phyloP scores from a whole-genome alignment of 2,797 vertebrate species.

The Sorex maritimensis region DNA sequence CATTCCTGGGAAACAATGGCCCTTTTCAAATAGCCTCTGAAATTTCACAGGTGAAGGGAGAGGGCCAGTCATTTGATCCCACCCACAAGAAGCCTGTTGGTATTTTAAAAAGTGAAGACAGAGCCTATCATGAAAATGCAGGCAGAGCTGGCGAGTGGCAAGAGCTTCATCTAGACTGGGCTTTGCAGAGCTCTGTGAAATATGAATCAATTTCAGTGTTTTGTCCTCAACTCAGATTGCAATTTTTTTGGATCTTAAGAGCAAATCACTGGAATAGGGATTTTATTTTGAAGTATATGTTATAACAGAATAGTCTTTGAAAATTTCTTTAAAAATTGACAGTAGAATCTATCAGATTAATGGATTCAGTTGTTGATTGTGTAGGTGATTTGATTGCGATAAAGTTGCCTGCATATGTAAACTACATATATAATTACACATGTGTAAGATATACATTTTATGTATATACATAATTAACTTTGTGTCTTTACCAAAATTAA shows the following conservation, averaged over 20 bases:
- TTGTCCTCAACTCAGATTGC: slow-evolving; percentile 70
- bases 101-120: slow-evolving; percentile 88
- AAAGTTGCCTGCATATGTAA: not conserved
- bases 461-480: not conserved
- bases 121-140: slow-evolving; percentile 86
- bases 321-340: slow-evolving; percentile 25
- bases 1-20: slow-evolving; percentile 98
- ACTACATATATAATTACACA: not conserved
- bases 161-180: slow-evolving; percentile 80
- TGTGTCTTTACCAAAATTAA: slow-evolving; percentile 18
- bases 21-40: slow-evolving; percentile 96
- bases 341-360: slow-evolving; percentile 25
- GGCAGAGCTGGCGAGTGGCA: slow-evolving; percentile 84
- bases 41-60: slow-evolving; percentile 99
- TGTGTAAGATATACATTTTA: not conserved
- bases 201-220: slow-evolving; percentile 73
- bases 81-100: slow-evolving; percentile 88
- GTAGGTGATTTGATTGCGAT: not conserved
- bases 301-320: slow-evolving; percentile 46
- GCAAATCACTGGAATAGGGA: not conserved
- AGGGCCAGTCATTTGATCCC: slow-evolving; percentile 94
- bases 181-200: slow-evolving; percentile 82
- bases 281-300: not conserved
- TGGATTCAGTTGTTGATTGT: not conserved
- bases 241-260: slow-evolving; percentile 7